A percentile compares a stretch with the other conserved stretches of the same genome.
These are phyloP conservation scores for Therioaphis trifolii DNA, from an alignment of 2,888 invertebrate species.

Conservation along the genomic window DNA sequence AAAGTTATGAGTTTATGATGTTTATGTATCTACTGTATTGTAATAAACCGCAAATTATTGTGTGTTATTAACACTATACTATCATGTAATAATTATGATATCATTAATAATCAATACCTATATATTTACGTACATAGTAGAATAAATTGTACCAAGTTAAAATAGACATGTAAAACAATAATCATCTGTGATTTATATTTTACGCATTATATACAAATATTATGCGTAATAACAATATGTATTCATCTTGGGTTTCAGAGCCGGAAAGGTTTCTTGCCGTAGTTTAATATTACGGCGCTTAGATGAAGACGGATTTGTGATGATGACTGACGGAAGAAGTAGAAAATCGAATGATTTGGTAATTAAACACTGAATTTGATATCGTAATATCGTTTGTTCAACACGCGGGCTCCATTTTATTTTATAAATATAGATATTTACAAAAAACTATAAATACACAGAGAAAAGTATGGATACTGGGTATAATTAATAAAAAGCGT, in stretches of 20 bases:
- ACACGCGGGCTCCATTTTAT: not conserved
- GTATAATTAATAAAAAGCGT: too few species aligned
- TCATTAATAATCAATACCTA: too few species aligned
- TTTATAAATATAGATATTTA: not conserved
- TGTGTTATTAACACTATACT: too few species aligned
- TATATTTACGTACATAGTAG: too few species aligned
- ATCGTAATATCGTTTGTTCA: not conserved
- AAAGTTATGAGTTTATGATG: too few species aligned
- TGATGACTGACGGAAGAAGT: conserved; percentile 70
- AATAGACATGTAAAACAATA: too few species aligned
- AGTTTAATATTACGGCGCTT: conserved; percentile 69
- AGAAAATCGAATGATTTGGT: conserved; percentile 70
- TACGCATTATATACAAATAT: too few species aligned
- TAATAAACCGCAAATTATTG: too few species aligned
- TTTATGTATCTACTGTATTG: too few species aligned
- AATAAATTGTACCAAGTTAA: too few species aligned
- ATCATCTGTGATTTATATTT: too few species aligned
- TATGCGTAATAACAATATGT: not conserved
- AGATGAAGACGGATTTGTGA: conserved; percentile 70
- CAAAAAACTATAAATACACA: not conserved
- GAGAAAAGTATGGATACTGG: not conserved
- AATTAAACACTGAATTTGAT: conserved; percentile 65
- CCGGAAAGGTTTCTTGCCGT: conserved; percentile 69
- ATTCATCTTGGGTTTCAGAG: conserved; percentile 67
- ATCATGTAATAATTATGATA: too few species aligned